Conservation (phyloP, 2,888 invertebrate species). For the Junonia oenone region DNA sequence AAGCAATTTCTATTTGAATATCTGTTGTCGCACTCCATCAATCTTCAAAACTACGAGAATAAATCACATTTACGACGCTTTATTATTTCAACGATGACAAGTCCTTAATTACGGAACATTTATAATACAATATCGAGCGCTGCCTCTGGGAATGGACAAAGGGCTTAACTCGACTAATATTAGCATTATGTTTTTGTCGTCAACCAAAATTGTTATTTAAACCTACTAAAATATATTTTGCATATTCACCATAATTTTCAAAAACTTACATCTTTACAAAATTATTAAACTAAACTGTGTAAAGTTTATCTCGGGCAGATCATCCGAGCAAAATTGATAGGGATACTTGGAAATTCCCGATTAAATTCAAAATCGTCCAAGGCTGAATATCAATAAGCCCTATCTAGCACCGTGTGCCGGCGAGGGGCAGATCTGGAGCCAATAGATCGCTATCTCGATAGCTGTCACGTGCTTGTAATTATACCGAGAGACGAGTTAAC, state of each 20-base stretch:
- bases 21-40: neutral
- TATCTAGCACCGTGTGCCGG: neutral
- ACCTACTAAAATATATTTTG: no score
- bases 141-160: neutral
- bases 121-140: neutral
- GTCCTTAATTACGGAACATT: neutral
- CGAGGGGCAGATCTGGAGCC: neutral
- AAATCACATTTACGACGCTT: neutral
- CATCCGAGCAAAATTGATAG: neutral
- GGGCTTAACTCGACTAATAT: neutral
- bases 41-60: neutral
- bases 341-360: neutral
- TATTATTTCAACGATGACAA: neutral
- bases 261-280: no score
- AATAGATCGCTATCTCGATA: constrained; percentile 6
- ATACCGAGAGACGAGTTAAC: neutral
- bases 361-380: constrained; percentile 1
- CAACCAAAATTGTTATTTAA: no score
- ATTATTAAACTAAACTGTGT: no score
- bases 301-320: no score
- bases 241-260: no score
- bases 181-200: no score
- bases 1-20: neutral
- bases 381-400: constrained; percentile 15
- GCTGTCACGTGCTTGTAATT: constrained; percentile 1